Conservation (phyloP, 2,797 vertebrate species). For the Cynopterus sphinx region DNA sequence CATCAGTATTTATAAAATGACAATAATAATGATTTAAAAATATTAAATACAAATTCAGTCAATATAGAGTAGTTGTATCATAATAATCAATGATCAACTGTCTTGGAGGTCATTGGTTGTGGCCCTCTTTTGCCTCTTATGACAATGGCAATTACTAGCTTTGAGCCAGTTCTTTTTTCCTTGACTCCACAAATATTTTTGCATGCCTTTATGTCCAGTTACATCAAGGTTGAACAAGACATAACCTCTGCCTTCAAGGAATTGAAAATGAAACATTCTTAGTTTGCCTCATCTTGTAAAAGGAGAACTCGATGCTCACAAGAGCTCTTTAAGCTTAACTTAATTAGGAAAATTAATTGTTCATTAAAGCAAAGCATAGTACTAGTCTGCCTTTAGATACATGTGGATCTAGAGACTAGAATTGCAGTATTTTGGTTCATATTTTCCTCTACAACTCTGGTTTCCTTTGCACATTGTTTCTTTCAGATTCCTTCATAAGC, state of each 20-base stretch:
- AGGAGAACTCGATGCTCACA: background rate
- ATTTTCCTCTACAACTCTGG: background rate
- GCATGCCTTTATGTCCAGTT: background rate
- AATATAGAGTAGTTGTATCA: background rate
- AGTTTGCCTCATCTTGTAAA: background rate
- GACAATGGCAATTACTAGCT: background rate
- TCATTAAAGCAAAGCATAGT: background rate
- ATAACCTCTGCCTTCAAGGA: background rate
- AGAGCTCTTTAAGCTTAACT: background rate
- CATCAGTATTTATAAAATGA: background rate
- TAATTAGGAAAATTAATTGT: background rate
- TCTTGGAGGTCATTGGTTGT: background rate
- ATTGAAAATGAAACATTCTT: background rate
- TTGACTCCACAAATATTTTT: background rate
- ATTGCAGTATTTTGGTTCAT: background rate
- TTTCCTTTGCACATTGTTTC: background rate
- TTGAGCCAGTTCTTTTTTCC: background rate
- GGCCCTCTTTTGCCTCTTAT: background rate
- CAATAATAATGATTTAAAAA: background rate
- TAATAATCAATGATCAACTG: background rate
- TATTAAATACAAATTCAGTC: background rate
- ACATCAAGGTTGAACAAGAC: background rate
- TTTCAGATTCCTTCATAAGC: background rate
- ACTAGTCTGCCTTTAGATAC: background rate
- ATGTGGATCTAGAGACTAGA: background rate